Conservation (phyloP, 2,888 invertebrate species). For the Drosophila lacicola region DNA sequence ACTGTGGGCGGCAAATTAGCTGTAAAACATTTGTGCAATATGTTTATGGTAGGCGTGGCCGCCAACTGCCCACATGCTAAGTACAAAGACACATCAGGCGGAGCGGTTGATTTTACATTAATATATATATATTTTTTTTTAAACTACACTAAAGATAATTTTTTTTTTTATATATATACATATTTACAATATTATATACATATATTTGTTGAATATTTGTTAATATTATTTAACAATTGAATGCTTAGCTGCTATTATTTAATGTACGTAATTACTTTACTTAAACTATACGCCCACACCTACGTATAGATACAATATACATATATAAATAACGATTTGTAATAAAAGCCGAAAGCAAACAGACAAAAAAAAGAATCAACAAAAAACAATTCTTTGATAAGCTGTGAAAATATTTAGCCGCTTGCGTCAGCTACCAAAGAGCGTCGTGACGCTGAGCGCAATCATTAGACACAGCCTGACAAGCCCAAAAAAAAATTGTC, state of each 20-base stretch:
- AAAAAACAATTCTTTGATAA: conserved; percentile 54
- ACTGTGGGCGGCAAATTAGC: conserved; percentile 19
- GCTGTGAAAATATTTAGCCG: conserved; percentile 57
- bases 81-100: conserved; percentile 34
- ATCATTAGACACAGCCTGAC: conserved; percentile 41
- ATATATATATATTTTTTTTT: conserved; percentile 32
- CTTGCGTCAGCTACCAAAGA: conserved; percentile 64
- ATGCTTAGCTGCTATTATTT: conserved; percentile 41
- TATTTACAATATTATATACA: neutral
- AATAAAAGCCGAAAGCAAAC: conserved; percentile 54
- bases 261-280: conserved; percentile 31
- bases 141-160: conserved; percentile 5
- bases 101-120: conserved; percentile 11
- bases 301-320: conserved; percentile 8
- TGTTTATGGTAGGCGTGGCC: conserved; percentile 26
- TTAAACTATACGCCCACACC: neutral
- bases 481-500: conserved; percentile 30
- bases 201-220: conserved; percentile 69
- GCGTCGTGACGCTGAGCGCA: conserved; percentile 8
- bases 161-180: conserved; percentile 15
- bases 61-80: conserved; percentile 18
- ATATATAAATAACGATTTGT: conserved; percentile 54
- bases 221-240: conserved; percentile 61
- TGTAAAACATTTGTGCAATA: conserved; percentile 53
- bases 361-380: conserved; percentile 24